Evolutionary conservation across 2,888 invertebrate genomes (phyloP).

Genomic region (Thyatira batis): DNA sequence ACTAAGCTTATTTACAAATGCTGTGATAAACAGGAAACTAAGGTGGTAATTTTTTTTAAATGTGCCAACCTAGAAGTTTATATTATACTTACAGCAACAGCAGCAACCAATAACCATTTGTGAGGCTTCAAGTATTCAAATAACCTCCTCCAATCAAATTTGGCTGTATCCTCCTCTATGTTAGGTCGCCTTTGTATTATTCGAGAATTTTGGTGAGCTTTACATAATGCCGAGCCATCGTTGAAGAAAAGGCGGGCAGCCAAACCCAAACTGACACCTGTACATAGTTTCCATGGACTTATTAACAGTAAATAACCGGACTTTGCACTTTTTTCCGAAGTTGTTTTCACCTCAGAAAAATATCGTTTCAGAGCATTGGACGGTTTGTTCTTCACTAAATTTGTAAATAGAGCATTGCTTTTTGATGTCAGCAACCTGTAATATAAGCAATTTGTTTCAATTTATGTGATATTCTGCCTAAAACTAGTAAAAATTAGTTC

Average conservation of each 20-base stretch:
- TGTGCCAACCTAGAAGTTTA: too few relatives aligned
- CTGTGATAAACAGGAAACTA: too few relatives aligned
- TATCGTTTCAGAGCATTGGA: slow-evolving; percentile 53
- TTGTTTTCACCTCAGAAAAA: slow-evolving; percentile 52
- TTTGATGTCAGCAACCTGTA: slow-evolving; percentile 62
- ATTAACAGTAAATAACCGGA: slow-evolving; percentile 48
- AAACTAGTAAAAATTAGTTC: slow-evolving; percentile 3
- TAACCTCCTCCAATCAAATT: slow-evolving; percentile 91
- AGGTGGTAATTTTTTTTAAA: too few relatives aligned
- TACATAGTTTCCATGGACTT: slow-evolving; percentile 74
- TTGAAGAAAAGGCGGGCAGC: slow-evolving; percentile 55
- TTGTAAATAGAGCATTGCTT: slow-evolving; percentile 49
- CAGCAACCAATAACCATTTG: slow-evolving; percentile 88
- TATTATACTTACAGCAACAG: slow-evolving; percentile 89
- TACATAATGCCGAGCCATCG: slow-evolving; percentile 85
- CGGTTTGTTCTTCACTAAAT: slow-evolving; percentile 59
- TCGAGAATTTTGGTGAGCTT: slow-evolving; percentile 77
- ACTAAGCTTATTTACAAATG: too few relatives aligned
- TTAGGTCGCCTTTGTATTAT: slow-evolving; percentile 81
- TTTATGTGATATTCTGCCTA: slow-evolving; percentile 13
- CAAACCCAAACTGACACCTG: slow-evolving; percentile 71
- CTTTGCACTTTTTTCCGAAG: slow-evolving; percentile 53
- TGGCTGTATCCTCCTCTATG: slow-evolving; percentile 74
- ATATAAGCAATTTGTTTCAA: slow-evolving; percentile 22
- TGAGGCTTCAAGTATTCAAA: slow-evolving; percentile 89